A percentile compares a stretch with the other conserved stretches of the same genome.
Conservation (phyloP, 2,888 invertebrate species). For the Meliscaeva auricollis region DNA sequence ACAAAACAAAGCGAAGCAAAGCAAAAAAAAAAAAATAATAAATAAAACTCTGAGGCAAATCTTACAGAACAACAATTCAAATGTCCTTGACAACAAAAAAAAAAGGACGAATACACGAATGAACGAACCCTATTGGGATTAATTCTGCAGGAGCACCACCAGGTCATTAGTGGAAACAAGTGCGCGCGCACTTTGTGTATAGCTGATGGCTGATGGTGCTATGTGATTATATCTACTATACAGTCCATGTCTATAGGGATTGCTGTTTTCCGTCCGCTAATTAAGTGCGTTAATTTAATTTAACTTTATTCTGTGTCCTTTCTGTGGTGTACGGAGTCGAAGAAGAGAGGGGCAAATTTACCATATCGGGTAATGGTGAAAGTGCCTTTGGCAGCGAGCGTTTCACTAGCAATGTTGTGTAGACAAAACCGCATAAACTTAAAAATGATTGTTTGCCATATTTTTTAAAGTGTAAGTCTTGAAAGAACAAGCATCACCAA, state of each 20-base stretch:
- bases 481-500: constrained; percentile 6
- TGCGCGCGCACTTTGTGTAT: constrained; percentile 28
- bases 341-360: background rate
- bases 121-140: constrained; percentile 55
- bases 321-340: background rate
- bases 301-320: constrained; percentile 30
- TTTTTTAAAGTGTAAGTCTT: constrained; percentile 11
- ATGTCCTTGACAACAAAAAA: constrained; percentile 63
- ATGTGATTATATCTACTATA: background rate
- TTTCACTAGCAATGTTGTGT: constrained; percentile 37
- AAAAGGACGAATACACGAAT: constrained; percentile 8
- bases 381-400: constrained; percentile 10
- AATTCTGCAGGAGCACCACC: constrained; percentile 56
- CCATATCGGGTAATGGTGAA: background rate
- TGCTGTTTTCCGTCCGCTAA: constrained; percentile 64
- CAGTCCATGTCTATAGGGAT: constrained; percentile 40
- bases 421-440: constrained; percentile 61
- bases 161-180: constrained; percentile 46
- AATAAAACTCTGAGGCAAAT: constrained; percentile 43
- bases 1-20: background rate
- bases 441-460: constrained; percentile 37
- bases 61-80: constrained; percentile 64
- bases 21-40: constrained; percentile 12
- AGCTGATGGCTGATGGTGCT: background rate
- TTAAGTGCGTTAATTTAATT: constrained; percentile 70